Evolutionary conservation across 2,113 vertebrate genomes (phyloP).

Genomic region (Menura novaehollandiae): DNA sequence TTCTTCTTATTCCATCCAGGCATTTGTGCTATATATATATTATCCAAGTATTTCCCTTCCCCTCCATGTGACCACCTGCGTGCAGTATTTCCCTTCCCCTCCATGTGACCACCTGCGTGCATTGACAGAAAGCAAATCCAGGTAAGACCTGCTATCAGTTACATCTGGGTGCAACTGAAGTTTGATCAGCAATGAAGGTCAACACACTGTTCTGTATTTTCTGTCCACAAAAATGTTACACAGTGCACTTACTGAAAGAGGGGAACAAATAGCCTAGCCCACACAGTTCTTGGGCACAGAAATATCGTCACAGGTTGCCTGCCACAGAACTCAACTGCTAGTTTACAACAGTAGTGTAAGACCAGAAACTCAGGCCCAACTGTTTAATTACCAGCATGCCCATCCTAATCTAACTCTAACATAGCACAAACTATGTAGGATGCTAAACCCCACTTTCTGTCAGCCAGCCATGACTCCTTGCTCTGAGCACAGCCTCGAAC

Average conservation of each 20-base stretch:
- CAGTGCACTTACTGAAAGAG: not conserved
- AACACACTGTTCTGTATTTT: not conserved
- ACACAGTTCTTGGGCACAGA: not conserved
- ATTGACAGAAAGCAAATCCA: not conserved
- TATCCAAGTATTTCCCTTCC: not conserved
- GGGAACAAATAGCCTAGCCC: not conserved
- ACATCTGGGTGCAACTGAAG: not conserved
- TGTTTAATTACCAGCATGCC: not conserved
- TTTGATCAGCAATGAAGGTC: constrained; percentile 22
- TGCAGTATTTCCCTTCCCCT: not conserved
- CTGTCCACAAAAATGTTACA: not conserved
- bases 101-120: not conserved
- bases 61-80: not conserved
- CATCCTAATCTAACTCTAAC: not conserved
- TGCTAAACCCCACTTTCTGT: not conserved
- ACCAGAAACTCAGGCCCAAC: constrained; percentile 3
- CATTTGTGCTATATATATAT: not conserved
- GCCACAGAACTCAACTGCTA: not conserved
- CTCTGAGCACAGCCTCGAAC: not conserved
- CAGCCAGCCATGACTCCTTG: not conserved
- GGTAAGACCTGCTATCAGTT: constrained; percentile 9
- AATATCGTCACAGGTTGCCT: not conserved
- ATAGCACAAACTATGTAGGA: not conserved
- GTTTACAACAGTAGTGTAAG: not conserved
- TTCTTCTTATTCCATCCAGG: not conserved